Evolutionary conservation across 2,888 invertebrate species (phyloP).

Genomic region (Artemia sinica): DNA sequence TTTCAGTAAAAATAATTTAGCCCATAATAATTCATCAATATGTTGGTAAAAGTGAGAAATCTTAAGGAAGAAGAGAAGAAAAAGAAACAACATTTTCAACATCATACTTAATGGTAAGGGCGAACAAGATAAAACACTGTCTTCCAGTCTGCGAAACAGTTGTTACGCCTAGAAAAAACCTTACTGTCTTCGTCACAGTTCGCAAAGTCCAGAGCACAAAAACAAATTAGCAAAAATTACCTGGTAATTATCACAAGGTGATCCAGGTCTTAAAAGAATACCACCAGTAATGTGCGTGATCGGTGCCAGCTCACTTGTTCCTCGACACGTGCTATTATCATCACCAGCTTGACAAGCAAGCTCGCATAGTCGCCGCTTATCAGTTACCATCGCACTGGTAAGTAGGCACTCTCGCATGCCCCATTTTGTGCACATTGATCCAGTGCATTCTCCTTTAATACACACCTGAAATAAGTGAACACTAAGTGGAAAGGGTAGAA

Average conservation of each 20-base stretch:
- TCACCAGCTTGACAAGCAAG: constrained; percentile 84
- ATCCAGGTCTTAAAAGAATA: constrained; percentile 76
- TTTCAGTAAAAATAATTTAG: no score
- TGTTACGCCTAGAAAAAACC: no score
- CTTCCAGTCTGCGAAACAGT: no score
- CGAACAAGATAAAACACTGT: no score
- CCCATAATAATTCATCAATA: no score
- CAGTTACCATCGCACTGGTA: constrained; percentile 53
- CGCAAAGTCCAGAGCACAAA: background rate
- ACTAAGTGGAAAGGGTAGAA: constrained; percentile 20
- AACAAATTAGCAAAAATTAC: constrained; percentile 33
- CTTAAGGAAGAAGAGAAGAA: no score
- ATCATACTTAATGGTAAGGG: no score
- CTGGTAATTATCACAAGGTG: constrained; percentile 96
- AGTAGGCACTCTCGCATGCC: constrained; percentile 87
- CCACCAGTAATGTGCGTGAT: constrained; percentile 53
- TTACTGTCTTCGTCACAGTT: no score
- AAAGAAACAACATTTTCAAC: no score
- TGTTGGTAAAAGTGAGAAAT: no score
- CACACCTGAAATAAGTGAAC: constrained; percentile 44
- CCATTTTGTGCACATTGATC: constrained; percentile 87
- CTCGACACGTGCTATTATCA: constrained; percentile 51
- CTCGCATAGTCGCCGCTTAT: constrained; percentile 77
- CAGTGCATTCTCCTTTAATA: constrained; percentile 74
- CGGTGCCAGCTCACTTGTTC: constrained; percentile 68